These are phyloP conservation scores for Pseudomyrmex gracilis DNA, from an alignment of 1,140 invertebrate species.

Conservation along the genomic window DNA sequence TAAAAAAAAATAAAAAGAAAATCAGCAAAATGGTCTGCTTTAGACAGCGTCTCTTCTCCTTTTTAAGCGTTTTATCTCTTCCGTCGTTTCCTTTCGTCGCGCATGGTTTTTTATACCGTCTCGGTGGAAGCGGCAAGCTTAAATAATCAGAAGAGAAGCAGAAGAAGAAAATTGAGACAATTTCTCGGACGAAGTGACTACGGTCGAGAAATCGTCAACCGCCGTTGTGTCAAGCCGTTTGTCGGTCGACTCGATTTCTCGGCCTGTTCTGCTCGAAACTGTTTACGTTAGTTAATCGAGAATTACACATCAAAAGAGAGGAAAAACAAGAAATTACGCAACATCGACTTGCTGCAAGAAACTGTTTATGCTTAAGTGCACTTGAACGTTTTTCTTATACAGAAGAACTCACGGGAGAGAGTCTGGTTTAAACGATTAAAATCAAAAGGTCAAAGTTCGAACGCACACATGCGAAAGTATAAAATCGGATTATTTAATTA, in stretches of 20 bases:
- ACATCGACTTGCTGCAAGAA: background rate
- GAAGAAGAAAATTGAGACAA: conserved; percentile 25
- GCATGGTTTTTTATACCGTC: conserved; percentile 2
- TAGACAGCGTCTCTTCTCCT: background rate
- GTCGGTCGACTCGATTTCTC: background rate
- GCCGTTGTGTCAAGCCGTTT: background rate
- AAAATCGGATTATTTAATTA: conserved; percentile 1
- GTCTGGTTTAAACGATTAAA: background rate
- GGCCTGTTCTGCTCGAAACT: background rate
- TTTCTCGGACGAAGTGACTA: conserved; percentile 14
- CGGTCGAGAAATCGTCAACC: background rate
- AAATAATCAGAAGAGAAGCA: conserved; percentile 16
- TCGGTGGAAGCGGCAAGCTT: background rate
- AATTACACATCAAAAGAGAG: background rate
- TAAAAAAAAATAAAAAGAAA: conserved; percentile 14
- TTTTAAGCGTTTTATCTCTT: conserved; percentile 9
- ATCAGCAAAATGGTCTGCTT: conserved; percentile 26
- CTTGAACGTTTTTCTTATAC: background rate
- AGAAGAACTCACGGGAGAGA: background rate
- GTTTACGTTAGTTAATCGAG: background rate
- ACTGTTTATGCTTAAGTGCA: background rate
- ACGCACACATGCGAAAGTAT: background rate
- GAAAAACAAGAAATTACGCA: background rate
- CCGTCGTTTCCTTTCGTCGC: conserved; percentile 9
- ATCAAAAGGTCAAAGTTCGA: background rate